These are phyloP conservation scores for Alloscopus bannaensis DNA, from an alignment of 2,888 invertebrate species.

Conservation along the genomic window DNA sequence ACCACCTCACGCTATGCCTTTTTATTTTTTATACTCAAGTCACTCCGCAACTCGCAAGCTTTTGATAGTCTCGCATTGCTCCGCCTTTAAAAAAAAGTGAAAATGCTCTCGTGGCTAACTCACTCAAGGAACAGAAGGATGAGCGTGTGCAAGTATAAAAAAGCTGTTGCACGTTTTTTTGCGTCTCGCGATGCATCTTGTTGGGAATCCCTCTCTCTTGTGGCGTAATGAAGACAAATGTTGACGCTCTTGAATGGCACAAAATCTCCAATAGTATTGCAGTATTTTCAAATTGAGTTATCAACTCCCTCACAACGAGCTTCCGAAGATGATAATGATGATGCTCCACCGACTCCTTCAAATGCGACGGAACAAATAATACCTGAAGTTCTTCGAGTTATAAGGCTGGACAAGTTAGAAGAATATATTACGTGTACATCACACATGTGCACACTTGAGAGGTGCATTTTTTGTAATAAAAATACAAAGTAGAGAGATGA, in stretches of 20 bases:
- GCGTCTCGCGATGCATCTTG: no score
- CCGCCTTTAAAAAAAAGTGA: background rate
- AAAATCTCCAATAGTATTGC: conserved; percentile 22
- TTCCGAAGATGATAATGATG: background rate
- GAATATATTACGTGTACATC: no score
- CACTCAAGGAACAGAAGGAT: background rate
- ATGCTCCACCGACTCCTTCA: background rate
- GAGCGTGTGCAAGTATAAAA: no score
- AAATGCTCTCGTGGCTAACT: background rate
- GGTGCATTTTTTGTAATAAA: no score
- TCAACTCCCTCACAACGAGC: conserved; percentile 24
- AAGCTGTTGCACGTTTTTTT: no score
- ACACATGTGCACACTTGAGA: background rate
- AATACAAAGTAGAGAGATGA: conserved; percentile 1
- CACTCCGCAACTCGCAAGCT: conserved; percentile 48
- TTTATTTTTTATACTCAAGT: no score
- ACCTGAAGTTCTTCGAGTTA: no score
- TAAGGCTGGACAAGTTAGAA: no score
- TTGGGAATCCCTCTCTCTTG: background rate
- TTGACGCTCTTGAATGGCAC: conserved; percentile 7
- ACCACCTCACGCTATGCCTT: conserved; percentile 55
- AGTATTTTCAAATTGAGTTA: conserved; percentile 55
- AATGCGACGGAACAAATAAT: no score
- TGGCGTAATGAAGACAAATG: conserved; percentile 10
- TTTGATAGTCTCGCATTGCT: conserved; percentile 54